Conservation (phyloP, 2,113 vertebrate genomes). For the Albula glossodonta region DNA sequence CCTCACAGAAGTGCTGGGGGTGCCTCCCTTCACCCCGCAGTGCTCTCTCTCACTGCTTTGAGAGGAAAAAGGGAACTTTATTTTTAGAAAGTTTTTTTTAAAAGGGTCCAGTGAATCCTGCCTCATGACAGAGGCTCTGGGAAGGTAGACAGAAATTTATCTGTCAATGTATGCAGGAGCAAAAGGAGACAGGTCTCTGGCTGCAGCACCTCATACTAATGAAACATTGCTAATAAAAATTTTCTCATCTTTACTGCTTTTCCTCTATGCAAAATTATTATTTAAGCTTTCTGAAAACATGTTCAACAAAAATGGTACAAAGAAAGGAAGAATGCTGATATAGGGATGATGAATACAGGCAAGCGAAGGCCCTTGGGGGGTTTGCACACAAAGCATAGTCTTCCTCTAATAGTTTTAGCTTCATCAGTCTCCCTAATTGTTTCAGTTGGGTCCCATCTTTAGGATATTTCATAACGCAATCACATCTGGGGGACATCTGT, state of each 20-base stretch:
- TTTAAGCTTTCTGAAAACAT: not conserved
- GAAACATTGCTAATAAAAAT: not conserved
- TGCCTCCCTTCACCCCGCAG: not conserved
- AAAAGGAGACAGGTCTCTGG: not conserved
- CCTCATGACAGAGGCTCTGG: constrained; percentile 50
- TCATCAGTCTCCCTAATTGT: constrained; percentile 48
- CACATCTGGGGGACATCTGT: constrained; percentile 34
- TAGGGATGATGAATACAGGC: not conserved
- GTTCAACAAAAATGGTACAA: not conserved
- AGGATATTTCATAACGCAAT: constrained; percentile 25
- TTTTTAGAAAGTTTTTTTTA: constrained; percentile 62
- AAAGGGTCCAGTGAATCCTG: constrained; percentile 55
- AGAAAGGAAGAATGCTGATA: not conserved
- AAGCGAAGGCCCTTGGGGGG: too few relatives aligned
- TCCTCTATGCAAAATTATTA: not conserved
- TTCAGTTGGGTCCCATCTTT: constrained; percentile 40
- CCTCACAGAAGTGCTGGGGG: not conserved
- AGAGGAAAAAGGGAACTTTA: constrained; percentile 62
- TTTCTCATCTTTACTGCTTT: not conserved
- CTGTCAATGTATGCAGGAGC: not conserved
- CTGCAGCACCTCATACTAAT: not conserved
- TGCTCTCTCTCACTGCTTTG: not conserved
- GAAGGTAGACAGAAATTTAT: constrained; percentile 3
- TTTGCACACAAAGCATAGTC: not conserved
- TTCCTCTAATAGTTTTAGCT: constrained; percentile 44